phyloP scores from a whole-genome alignment of 2,113 vertebrate species.

The Heliornis fulica region DNA sequence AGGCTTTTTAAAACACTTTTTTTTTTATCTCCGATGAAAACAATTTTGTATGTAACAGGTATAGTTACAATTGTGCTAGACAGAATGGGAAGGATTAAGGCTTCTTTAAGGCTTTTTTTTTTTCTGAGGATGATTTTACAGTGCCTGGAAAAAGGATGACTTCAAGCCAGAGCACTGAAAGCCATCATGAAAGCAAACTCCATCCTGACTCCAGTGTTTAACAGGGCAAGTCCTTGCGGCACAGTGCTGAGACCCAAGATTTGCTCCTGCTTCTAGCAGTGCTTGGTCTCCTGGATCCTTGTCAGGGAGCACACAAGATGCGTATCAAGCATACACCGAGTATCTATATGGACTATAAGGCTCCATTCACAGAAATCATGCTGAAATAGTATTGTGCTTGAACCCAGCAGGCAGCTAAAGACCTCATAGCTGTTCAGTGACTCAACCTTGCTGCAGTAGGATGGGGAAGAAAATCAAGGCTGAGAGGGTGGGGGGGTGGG shows the following conservation, averaged over 20 bases:
- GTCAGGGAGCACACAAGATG: accelerated
- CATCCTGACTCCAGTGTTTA: neutral
- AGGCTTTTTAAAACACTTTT: neutral
- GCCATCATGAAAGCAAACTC: neutral
- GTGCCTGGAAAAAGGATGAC: neutral
- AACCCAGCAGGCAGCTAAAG: no score
- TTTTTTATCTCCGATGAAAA: neutral
- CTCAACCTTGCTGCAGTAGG: no score
- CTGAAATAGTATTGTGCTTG: neutral
- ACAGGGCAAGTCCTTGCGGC: neutral
- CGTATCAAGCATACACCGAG: no score
- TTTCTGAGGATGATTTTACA: neutral
- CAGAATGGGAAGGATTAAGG: neutral
- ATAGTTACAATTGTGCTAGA: neutral
- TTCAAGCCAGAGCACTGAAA: neutral
- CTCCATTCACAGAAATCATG: neutral
- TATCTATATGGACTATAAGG: neutral
- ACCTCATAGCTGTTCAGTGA: no score
- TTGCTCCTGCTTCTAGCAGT: neutral
- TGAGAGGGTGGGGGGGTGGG: no score
- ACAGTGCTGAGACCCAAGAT: neutral
- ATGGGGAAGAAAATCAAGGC: no score
- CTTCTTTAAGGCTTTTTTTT: neutral
- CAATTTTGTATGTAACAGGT: neutral
- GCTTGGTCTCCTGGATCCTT: neutral